These are phyloP conservation scores for Pollenia labialis DNA, from an alignment of 2,888 invertebrate species.

Conservation along the genomic window DNA sequence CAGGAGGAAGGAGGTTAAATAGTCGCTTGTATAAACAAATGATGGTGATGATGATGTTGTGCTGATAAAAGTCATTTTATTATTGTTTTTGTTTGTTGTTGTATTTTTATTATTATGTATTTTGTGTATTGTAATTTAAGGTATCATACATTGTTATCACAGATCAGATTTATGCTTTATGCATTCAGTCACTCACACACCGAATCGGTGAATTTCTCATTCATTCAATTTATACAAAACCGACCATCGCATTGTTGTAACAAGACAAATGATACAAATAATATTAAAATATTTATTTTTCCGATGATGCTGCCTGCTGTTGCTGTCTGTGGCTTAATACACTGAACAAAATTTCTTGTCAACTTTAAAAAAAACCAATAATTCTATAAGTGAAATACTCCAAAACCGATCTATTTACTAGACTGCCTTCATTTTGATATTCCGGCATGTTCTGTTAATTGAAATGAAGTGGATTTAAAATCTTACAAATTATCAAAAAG, in stretches of 20 bases:
- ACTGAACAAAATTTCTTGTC: not conserved
- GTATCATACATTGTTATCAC: conserved; percentile 61
- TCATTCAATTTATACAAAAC: conserved; percentile 58
- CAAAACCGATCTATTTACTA: too few relatives aligned
- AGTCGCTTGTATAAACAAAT: conserved; percentile 23
- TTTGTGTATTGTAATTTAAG: conserved; percentile 47
- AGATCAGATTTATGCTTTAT: conserved; percentile 64
- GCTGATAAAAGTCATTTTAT: conserved; percentile 48
- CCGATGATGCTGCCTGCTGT: conserved; percentile 8
- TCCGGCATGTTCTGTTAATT: too few relatives aligned
- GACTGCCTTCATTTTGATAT: too few relatives aligned
- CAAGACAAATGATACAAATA: conserved; percentile 62
- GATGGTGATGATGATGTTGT: conserved; percentile 26
- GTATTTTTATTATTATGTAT: conserved; percentile 28
- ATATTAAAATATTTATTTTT: conserved; percentile 8
- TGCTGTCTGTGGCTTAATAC: conserved; percentile 30
- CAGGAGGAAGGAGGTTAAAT: not conserved
- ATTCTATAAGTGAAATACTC: too few relatives aligned
- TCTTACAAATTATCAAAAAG: too few relatives aligned
- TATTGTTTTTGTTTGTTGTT: conserved; percentile 27
- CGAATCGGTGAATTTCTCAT: not conserved
- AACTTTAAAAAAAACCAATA: too few relatives aligned
- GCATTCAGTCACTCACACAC: conserved; percentile 29
- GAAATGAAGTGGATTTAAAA: too few relatives aligned
- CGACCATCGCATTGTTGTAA: conserved; percentile 48